Conservation (phyloP, 1,140 invertebrate species). For the silkworm (Bombyx mori) region DNA sequence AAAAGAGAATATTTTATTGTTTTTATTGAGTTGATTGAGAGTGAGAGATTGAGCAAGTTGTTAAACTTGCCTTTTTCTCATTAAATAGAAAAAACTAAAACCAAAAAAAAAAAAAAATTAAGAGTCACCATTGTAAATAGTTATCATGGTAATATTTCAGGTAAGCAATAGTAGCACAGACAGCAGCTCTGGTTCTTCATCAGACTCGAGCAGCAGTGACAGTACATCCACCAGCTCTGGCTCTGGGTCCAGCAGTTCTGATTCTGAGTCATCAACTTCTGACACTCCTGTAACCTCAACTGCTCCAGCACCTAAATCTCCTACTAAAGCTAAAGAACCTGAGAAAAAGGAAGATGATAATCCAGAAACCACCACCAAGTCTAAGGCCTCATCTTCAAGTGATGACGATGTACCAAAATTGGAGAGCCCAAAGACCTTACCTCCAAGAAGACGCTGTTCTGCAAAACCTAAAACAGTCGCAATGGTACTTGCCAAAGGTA, state of each 20-base stretch:
- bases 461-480: constrained; percentile 57
- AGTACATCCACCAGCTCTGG: constrained; percentile 79
- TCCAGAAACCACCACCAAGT: constrained; percentile 42
- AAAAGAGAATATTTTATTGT: no score
- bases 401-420: constrained; percentile 56
- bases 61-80: no score
- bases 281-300: constrained; percentile 31
- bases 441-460: constrained; percentile 46
- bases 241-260: constrained; percentile 78
- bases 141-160: constrained; percentile 20
- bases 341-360: constrained; percentile 70
- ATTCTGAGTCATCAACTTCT: constrained; percentile 70
- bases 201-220: constrained; percentile 78
- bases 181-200: constrained; percentile 76
- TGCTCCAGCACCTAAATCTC: constrained; percentile 28
- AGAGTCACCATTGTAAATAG: no score
- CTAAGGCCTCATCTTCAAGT: constrained; percentile 57
- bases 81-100: background rate
- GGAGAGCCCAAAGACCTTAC: constrained; percentile 38
- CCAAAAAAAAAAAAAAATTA: background rate
- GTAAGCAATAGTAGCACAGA: constrained; percentile 73
- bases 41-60: no score
- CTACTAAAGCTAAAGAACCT: constrained; percentile 57
- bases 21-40: no score
- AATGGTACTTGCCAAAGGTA: constrained; percentile 41